Base-by-base conservation (phyloP, 2,888 invertebrate species). In the Anoplius nigerrimus region DNA sequence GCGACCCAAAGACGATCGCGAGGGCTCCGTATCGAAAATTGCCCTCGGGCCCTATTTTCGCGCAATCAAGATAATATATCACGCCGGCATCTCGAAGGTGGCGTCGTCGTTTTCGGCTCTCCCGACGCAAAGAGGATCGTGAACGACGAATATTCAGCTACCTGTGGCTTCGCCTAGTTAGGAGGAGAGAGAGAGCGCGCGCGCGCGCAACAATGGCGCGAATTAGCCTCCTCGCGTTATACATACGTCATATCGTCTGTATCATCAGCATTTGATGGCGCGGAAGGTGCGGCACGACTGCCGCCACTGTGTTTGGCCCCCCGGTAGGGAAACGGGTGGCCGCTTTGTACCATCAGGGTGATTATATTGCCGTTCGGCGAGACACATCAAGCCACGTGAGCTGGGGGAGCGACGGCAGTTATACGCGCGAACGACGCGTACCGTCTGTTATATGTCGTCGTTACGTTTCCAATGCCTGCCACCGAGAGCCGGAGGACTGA, bases 331-430 rank as follows among this genome's bases (percentile, higher is more conserved):
- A 71, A 53, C 75, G 78, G 76, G 78, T 78, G 76, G 82, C 77
- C 77, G 86, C 88, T 87, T 88, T 87, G 88, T 88, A 73, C 86
- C 87, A 87, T 88, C 87, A 87, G 83, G 82, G 78, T 88, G 87
- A 88, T 88, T 88, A 87, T 86, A 86, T 86, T 85, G 85, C 84
- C 82, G 82, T 85, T 81, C 81, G 82, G 80, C 71, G 80, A 77
- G 81, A 80, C 76, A 82, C 83, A 81, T 83, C 82, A 82, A 84
- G 81, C 82, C 82, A 74, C 73, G 75, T 74, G 74, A 77, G 76
- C 74, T 74, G 69, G 75, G 74, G 74, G 75, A 75, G 75, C 68
- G 67, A 75, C 74, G 74, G 75, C 78, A 79, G 79, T 78, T 69
- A 76, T 80, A 73, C 73, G 69, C 66, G 64, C 34, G 34, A 34